Base-by-base conservation (phyloP, 2,797 vertebrate species). In the Tolypeutes matacus region DNA sequence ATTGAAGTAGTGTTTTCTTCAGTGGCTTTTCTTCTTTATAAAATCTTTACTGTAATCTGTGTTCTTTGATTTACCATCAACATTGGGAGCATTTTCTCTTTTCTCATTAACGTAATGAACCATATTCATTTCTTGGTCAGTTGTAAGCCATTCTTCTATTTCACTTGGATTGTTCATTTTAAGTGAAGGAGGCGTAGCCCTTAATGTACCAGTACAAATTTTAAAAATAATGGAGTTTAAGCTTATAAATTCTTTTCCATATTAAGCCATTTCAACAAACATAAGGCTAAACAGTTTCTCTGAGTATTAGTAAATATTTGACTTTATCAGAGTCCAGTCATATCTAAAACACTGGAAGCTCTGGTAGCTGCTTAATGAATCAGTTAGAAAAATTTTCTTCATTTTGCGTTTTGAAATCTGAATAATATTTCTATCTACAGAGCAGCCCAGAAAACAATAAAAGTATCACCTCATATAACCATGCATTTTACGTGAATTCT, bases 101-200 rank as follows among this genome's bases (percentile, higher is more conserved):
- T 92, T 95, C 46, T 95, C 95, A 93, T 96, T 94, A 94, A 89
- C 77, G 76, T 96, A 94, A 94, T 86, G 86, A 94, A 60, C 90
- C 62, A 58, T 91, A 75, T 76, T 97, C 94, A 77, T 91, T 80
- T 95, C n/a, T 96, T 96, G 78, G 51, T 96, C 51, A 96, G 21
- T 94, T 97, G 53, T 96, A 89, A 93, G 69, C 51, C 86, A 86
- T 96, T 95, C 21, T 96, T 94, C 72, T 94, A 31, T 93, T 96
- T 82, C n/a, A 84, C 20, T 95, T 96, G 72, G 42, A 86, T 95
- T 73, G 62, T 94, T 96, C 91, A 96, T 96, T 91, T 91, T 96
- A 93, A 92, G 85, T 97, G 95, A 94, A 97, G 90, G 93, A 96
- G 80, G 82, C 58, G 4, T 81, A 89, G 89, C 88, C 86, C 95